These are phyloP conservation scores for Acromyrmex echinatior DNA, from an alignment of 1,140 invertebrate species.

Conservation along the genomic window DNA sequence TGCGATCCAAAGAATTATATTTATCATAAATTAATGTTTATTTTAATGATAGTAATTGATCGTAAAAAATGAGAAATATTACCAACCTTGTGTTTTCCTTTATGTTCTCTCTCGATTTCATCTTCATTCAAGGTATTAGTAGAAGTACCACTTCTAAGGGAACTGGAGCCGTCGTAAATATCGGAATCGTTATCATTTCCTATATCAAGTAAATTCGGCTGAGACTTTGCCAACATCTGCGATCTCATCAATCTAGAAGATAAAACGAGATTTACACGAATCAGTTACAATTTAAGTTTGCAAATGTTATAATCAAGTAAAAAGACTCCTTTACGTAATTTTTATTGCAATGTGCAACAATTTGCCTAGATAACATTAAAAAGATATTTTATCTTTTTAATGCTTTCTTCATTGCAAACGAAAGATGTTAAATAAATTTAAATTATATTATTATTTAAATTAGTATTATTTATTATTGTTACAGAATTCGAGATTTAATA, in stretches of 20 bases:
- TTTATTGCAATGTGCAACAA: not conserved
- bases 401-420: constrained; percentile 10
- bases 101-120: constrained; percentile 79
- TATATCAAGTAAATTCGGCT: constrained; percentile 85
- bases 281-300: constrained; percentile 21
- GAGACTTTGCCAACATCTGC: constrained; percentile 85
- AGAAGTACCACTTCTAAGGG: constrained; percentile 80
- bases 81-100: constrained; percentile 79
- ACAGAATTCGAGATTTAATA: not conserved
- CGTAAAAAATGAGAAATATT: not conserved
- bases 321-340: not conserved
- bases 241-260: constrained; percentile 84
- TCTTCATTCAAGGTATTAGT: constrained; percentile 81
- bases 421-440: constrained; percentile 1
- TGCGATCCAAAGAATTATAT: not conserved
- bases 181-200: constrained; percentile 82
- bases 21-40: not conserved
- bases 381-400: constrained; percentile 6
- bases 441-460: not conserved
- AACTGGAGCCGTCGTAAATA: constrained; percentile 80
- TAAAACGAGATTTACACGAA: constrained; percentile 10
- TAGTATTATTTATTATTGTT: not conserved
- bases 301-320: not conserved
- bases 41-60: not conserved
- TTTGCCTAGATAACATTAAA: not conserved